phyloP scores from a whole-genome alignment of 2,797 vertebrate genomes.

The Rhinella marina region DNA sequence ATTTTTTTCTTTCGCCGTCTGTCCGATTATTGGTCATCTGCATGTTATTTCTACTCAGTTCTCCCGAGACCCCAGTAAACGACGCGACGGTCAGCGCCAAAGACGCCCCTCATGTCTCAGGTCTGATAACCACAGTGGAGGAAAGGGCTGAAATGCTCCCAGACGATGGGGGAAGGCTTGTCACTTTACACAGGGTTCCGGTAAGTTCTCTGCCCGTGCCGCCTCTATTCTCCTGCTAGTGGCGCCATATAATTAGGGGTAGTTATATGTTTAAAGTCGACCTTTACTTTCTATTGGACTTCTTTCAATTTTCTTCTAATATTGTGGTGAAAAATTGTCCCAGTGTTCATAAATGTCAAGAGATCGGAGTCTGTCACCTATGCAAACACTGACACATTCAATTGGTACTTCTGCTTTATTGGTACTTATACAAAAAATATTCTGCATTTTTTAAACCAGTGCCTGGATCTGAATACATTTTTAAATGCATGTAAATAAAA shows the following conservation, averaged over 20 bases:
- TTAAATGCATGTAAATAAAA: no score
- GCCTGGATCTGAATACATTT: no score
- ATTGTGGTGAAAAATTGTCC: conserved; percentile 2
- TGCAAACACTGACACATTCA: neutral
- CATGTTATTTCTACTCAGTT: neutral
- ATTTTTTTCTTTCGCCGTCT: neutral
- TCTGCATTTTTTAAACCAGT: no score
- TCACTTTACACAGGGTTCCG: conserved; percentile 28
- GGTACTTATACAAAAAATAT: no score
- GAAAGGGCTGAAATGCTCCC: neutral
- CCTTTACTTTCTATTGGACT: conserved; percentile 43
- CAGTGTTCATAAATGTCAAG: conserved; percentile 30
- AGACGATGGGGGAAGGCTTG: conserved; percentile 2
- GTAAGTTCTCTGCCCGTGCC: conserved; percentile 26
- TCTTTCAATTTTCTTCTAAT: conserved; percentile 15
- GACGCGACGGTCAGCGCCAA: neutral
- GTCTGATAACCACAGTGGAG: conserved; percentile 28
- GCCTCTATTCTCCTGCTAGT: neutral
- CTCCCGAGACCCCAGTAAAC: neutral
- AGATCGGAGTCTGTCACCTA: neutral
- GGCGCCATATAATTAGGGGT: conserved; percentile 33
- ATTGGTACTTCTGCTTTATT: neutral
- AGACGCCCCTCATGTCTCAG: neutral
- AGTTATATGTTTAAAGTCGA: conserved; percentile 41
- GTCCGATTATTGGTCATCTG: neutral